Evolutionary conservation across 2,888 invertebrate species (phyloP).

Genomic region (Eretmocerus hayati): DNA sequence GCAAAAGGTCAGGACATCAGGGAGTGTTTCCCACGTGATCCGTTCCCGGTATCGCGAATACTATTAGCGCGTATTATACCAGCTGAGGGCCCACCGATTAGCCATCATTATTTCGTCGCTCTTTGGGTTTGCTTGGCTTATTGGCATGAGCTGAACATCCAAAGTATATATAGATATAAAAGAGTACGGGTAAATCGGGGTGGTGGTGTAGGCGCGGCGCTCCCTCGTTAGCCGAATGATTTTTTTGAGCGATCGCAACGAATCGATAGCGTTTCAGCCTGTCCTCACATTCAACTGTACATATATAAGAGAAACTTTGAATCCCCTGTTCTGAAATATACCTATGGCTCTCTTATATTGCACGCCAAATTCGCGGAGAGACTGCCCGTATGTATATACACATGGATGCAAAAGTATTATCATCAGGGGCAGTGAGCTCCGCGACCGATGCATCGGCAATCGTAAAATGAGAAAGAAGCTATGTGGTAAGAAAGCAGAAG

Average conservation of each 20-base stretch:
- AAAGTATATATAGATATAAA: no score
- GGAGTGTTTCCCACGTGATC: slow-evolving; percentile 22
- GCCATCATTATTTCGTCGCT: slow-evolving; percentile 20
- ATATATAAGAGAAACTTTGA: no score
- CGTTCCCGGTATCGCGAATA: slow-evolving; percentile 23
- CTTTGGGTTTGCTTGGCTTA: no score
- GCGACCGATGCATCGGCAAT: slow-evolving; percentile 13
- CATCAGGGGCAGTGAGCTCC: background rate
- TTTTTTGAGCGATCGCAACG: slow-evolving; percentile 21
- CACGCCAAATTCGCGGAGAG: background rate
- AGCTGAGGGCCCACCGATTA: slow-evolving; percentile 21
- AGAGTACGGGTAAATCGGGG: no score
- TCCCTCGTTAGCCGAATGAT: slow-evolving; percentile 22
- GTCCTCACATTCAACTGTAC: no score
- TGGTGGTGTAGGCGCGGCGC: no score
- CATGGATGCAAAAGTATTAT: background rate
- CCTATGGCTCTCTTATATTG: no score
- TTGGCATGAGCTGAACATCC: no score
- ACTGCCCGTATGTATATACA: no score
- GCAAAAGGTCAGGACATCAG: no score
- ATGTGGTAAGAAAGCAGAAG: background rate
- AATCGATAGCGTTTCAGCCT: slow-evolving; percentile 3
- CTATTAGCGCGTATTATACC: slow-evolving; percentile 24
- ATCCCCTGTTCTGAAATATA: no score
- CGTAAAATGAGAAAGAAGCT: slow-evolving; percentile 7